phyloP scores from a whole-genome alignment of 2,888 invertebrate genomes.

The Bombylius major region DNA sequence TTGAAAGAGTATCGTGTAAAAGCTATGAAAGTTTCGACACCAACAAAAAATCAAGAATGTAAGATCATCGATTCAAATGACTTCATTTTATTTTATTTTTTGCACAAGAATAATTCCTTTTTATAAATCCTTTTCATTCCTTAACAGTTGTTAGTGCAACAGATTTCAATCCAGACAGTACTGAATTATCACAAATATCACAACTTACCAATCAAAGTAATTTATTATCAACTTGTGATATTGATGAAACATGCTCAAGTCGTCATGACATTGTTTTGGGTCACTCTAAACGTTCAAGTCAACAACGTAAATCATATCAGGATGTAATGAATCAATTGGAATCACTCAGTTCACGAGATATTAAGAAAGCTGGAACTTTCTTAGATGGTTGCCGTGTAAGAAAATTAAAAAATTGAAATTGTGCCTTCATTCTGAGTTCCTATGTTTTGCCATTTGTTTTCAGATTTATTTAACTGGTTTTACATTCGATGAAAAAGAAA shows the following conservation, averaged over 20 bases:
- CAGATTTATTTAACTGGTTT: conserved; percentile 61
- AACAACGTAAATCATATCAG: conserved; percentile 9
- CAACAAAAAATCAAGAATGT: conserved; percentile 39
- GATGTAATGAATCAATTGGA: neutral
- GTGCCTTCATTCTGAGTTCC: neutral
- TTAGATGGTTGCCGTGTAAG: conserved; percentile 80
- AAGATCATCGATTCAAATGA: neutral
- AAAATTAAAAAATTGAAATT: conserved; percentile 14
- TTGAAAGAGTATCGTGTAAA: conserved; percentile 45
- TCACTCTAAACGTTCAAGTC: too few relatives aligned
- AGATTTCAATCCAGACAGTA: conserved; percentile 29
- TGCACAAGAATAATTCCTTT: neutral
- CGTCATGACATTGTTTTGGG: too few relatives aligned
- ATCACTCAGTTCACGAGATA: conserved; percentile 38
- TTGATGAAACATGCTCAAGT: conserved; percentile 11
- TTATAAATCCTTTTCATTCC: neutral
- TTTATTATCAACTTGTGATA: neutral
- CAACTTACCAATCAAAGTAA: neutral
- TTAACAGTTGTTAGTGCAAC: conserved; percentile 12
- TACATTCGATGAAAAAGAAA: conserved; percentile 47
- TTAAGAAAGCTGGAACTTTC: conserved; percentile 64
- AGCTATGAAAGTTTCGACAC: conserved; percentile 55
- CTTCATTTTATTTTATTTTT: neutral
- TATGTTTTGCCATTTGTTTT: conserved; percentile 14
- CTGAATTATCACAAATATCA: conserved; percentile 30